Percentiles rank a stretch among this genome's conserved stretches.
Evolutionary conservation across 2,888 invertebrate genomes (phyloP).

Genomic region (Phortica okadai): DNA sequence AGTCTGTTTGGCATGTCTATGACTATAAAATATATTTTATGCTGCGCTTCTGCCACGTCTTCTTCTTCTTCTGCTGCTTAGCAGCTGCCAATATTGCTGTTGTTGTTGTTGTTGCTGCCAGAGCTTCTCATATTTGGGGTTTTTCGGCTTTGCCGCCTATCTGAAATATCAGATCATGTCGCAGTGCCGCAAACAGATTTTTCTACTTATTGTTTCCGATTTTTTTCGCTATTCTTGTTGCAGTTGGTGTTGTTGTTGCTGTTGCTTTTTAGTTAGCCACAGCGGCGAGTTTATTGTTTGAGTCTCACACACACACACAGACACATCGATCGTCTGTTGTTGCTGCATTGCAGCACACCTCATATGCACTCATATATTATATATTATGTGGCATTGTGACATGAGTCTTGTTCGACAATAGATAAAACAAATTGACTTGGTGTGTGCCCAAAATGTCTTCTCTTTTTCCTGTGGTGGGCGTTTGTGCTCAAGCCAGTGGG

Average conservation of each 20-base stretch:
- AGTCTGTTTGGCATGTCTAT: background rate
- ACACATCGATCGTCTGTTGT: background rate
- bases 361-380: conserved; percentile 47
- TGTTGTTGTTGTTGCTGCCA: conserved; percentile 22
- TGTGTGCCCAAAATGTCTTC: conserved; percentile 72
- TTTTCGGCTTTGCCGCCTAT: conserved; percentile 53
- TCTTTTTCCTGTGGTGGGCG: conserved; percentile 46
- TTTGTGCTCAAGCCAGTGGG: conserved; percentile 18
- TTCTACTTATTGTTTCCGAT: conserved; percentile 34
- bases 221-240: conserved; percentile 23
- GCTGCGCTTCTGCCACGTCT: conserved; percentile 21
- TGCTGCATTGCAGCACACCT: background rate
- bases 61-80: background rate
- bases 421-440: conserved; percentile 75
- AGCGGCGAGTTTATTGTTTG: conserved; percentile 28
- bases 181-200: conserved; percentile 28
- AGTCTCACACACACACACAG: background rate
- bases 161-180: conserved; percentile 69
- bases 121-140: conserved; percentile 65
- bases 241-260: conserved; percentile 29
- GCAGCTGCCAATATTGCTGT: conserved; percentile 22
- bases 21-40: background rate
- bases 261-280: background rate
- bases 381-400: conserved; percentile 60
- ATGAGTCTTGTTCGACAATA: conserved; percentile 73